Percentiles rank a stretch among this genome's conserved stretches.
Evolutionary conservation across 1,140 invertebrate species (phyloP).

Genomic region (Homarus americanus): DNA sequence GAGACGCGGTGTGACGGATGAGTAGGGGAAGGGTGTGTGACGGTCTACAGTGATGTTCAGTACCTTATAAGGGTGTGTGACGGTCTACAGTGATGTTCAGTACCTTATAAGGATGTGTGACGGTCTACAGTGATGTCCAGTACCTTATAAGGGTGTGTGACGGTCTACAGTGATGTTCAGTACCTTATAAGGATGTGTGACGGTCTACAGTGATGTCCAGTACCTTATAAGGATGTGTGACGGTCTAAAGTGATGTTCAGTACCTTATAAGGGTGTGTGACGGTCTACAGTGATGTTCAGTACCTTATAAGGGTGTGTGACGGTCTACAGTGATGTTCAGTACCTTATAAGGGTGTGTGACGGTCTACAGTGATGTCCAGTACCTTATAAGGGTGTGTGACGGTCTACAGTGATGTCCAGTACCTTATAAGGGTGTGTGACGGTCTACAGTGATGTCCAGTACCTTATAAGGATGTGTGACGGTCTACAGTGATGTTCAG

Average conservation of each 20-base stretch:
- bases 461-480: neutral
- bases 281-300: neutral
- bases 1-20: neutral
- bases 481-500: neutral
- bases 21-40: conserved; percentile 6
- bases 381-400: neutral
- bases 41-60: neutral
- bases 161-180: neutral
- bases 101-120: neutral
- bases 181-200: neutral
- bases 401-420: neutral
- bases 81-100: neutral
- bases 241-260: neutral
- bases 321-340: neutral
- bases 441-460: neutral
- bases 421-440: neutral
- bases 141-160: neutral
- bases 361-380: neutral
- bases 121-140: neutral
- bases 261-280: neutral
- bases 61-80: neutral
- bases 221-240: neutral
- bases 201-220: neutral
- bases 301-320: neutral
- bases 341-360: neutral